Base-by-base conservation (phyloP, 2,888 invertebrate genomes). In the Caenorhabditis sp. region DNA sequence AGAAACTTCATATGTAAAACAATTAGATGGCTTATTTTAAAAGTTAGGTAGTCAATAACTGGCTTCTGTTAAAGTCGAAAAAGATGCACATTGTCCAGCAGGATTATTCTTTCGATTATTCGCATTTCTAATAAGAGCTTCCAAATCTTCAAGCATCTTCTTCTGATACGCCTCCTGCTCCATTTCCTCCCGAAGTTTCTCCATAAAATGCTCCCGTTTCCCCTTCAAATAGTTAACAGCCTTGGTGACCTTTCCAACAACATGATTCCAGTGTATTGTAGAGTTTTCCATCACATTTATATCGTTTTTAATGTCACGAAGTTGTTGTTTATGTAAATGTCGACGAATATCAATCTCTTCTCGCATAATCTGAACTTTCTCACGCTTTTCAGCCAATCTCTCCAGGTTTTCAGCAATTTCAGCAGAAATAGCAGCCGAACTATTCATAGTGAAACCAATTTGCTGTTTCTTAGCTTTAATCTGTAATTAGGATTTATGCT, bases 91-190 rank as follows among this genome's bases (percentile, higher is more conserved):
- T 49, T 59, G 66, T 8, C 56, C 23, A 12, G 23, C 56, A 14
- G 12, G 4, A 14, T 56, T 7, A 23, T 25, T 56, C 20, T 63
- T 26, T 12, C 23, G 53, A 17, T 50, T 50, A 14, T 50, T 50
- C 14, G 59, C 50, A n/a, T 52, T 63, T 49, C 61, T 63, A n/a
- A 72, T 52, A 60, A 63, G 26, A n/a, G 26, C 58, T 36, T 72
- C 72, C 17, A 72, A 52, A 5, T 72, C 65, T 57, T 72, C 72
- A 27, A 72, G 65, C 72, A 65, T 64, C 53, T 62, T 72, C 31
- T 72, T 72, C 59, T 68, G 67, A 43, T 62, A 64, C 56, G 43
- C 23, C 36, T 72, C 72, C 63, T 62, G 58, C n/a, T 65, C 52
- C 49, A 59, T 59, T 31, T 68, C 67, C 27, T 72, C 62, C 21